Evolutionary conservation across 2,888 invertebrate genomes (phyloP).

Genomic region (Rambutsinella grinnellia): DNA sequence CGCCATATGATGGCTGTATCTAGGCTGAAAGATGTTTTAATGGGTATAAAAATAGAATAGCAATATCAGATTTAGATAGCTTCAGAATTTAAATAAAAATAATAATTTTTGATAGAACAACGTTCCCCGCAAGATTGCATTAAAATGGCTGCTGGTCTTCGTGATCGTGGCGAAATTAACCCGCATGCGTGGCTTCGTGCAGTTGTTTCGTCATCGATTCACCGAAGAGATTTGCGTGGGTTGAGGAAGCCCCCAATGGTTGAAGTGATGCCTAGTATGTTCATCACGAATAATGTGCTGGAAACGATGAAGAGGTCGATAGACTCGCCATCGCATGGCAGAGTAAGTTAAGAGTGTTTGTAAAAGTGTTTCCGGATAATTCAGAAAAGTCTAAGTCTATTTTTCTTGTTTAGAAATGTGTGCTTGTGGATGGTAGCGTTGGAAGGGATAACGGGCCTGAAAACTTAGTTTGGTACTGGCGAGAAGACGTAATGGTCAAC

Average conservation of each 20-base stretch:
- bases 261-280: slow-evolving; percentile 55
- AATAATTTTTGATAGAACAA: slow-evolving; percentile 39
- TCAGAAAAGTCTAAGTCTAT: not conserved
- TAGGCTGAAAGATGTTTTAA: slow-evolving; percentile 31
- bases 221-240: slow-evolving; percentile 42
- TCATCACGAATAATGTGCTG: slow-evolving; percentile 35
- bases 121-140: slow-evolving; percentile 38
- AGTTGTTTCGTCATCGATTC: slow-evolving; percentile 26
- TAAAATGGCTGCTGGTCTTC: slow-evolving; percentile 53
- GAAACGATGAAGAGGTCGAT: slow-evolving; percentile 8
- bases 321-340: slow-evolving; percentile 13
- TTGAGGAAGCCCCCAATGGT: slow-evolving; percentile 46
- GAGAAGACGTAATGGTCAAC: slow-evolving; percentile 54
- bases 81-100: not conserved
- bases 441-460: slow-evolving; percentile 51
- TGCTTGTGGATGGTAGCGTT: slow-evolving; percentile 39
- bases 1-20: slow-evolving; percentile 32
- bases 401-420: slow-evolving; percentile 31
- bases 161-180: slow-evolving; percentile 50
- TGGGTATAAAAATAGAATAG: slow-evolving; percentile 20
- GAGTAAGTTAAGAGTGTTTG: slow-evolving; percentile 15
- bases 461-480: slow-evolving; percentile 52
- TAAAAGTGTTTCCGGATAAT: not conserved
- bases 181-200: slow-evolving; percentile 53
- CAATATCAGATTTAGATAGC: not conserved